A percentile compares a stretch with the other conserved stretches of the same genome.
These are phyloP conservation scores for Drosophila ananassae DNA, from an alignment of 1,140 invertebrate species.

Conservation along the genomic window DNA sequence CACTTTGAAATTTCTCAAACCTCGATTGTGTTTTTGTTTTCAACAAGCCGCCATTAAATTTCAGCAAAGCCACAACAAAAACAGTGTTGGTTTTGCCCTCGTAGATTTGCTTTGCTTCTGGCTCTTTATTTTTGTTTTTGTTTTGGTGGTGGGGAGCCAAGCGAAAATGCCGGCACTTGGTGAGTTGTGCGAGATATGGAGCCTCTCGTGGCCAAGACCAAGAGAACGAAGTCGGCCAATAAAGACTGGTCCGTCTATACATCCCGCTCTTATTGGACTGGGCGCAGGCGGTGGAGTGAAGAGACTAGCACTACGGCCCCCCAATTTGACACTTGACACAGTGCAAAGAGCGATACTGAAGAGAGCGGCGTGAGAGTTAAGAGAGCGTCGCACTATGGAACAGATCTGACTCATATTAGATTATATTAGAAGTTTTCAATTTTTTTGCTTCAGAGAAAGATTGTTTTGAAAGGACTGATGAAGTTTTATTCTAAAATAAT, in stretches of 20 bases:
- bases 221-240: slow-evolving; percentile 51
- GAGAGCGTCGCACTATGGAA: slow-evolving; percentile 10
- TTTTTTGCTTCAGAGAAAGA: too few species aligned
- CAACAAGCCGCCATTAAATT: slow-evolving; percentile 63
- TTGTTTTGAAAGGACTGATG: too few species aligned
- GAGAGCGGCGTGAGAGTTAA: slow-evolving; percentile 15
- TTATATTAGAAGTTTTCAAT: too few species aligned
- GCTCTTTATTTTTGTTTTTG: slow-evolving; percentile 29
- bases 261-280: slow-evolving; percentile 48
- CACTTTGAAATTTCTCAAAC: not conserved
- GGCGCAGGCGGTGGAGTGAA: slow-evolving; percentile 26
- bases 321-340: slow-evolving; percentile 54
- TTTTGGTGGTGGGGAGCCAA: slow-evolving; percentile 36
- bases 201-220: slow-evolving; percentile 32
- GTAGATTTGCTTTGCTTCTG: slow-evolving; percentile 28
- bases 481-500: too few species aligned
- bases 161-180: slow-evolving; percentile 58
- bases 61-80: slow-evolving; percentile 59
- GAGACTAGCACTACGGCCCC: slow-evolving; percentile 41
- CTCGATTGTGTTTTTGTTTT: slow-evolving; percentile 33
- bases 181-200: slow-evolving; percentile 46
- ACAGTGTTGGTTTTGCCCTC: slow-evolving; percentile 22
- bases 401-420: not conserved
- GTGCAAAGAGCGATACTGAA: slow-evolving; percentile 4
- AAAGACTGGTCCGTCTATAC: slow-evolving; percentile 22